Evolutionary conservation across 2,888 invertebrate species (phyloP).

Genomic region (Parthenolecanium corni): DNA sequence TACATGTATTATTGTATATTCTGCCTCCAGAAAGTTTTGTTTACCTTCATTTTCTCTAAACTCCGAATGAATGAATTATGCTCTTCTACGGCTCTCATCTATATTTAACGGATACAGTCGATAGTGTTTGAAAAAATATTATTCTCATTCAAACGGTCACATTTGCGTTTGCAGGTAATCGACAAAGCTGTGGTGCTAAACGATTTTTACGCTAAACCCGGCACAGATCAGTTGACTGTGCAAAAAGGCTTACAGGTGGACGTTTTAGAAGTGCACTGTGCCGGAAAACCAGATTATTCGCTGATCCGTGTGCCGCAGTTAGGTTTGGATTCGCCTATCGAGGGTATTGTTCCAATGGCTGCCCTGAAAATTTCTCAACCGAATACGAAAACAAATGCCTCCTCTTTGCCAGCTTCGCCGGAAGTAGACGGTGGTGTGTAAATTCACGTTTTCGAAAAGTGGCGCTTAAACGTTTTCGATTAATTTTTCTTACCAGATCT

Average conservation of each 20-base stretch:
- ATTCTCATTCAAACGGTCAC: neutral
- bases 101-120: no score
- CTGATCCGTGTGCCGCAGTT: neutral
- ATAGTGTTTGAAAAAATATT: no score
- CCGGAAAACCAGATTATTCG: conserved; percentile 12
- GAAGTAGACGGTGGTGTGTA: neutral
- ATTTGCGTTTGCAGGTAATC: conserved; percentile 47
- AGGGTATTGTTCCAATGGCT: neutral
- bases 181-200: conserved; percentile 86
- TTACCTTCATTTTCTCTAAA: no score
- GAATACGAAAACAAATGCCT: neutral
- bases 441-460: no score
- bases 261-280: conserved; percentile 52
- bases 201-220: conserved; percentile 62
- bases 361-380: neutral
- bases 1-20: no score
- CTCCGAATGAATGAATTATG: no score
- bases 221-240: conserved; percentile 66
- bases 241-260: conserved; percentile 89
- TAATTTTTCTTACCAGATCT: neutral
- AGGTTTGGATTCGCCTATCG: neutral
- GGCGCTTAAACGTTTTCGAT: neutral
- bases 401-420: neutral
- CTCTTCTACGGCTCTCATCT: no score
- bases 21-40: no score